Evolutionary conservation across 1,140 invertebrate genomes (phyloP).

Genomic region (Achatina immaculata): DNA sequence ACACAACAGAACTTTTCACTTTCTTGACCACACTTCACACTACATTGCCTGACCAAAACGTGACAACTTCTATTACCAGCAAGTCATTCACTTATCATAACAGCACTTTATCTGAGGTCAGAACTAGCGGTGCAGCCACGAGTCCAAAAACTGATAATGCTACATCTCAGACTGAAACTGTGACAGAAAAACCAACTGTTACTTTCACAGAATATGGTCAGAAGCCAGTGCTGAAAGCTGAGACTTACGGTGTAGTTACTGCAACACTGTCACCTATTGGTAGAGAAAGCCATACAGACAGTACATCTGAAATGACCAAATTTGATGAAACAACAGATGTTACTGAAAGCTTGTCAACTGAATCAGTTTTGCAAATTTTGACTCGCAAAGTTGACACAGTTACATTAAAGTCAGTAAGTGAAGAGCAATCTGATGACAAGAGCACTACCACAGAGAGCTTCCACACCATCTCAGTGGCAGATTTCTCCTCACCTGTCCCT

Average conservation of each 20-base stretch:
- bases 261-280: background rate
- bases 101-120: too few species aligned
- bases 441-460: background rate
- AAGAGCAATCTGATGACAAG: too few species aligned
- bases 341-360: background rate
- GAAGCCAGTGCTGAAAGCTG: too few species aligned
- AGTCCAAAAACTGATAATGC: background rate
- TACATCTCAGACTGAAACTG: background rate
- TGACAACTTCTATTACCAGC: too few species aligned
- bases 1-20: too few species aligned
- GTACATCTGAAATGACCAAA: background rate
- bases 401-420: background rate
- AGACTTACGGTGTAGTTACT: background rate
- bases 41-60: too few species aligned
- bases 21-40: too few species aligned
- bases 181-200: background rate
- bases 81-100: too few species aligned
- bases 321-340: background rate
- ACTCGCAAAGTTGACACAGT: background rate
- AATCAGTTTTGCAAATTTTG: background rate
- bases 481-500: background rate
- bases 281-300: background rate
- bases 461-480: background rate
- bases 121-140: background rate
- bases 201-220: background rate